Conservation (phyloP, 2,888 invertebrate genomes). For the Spodoptera exigua region DNA sequence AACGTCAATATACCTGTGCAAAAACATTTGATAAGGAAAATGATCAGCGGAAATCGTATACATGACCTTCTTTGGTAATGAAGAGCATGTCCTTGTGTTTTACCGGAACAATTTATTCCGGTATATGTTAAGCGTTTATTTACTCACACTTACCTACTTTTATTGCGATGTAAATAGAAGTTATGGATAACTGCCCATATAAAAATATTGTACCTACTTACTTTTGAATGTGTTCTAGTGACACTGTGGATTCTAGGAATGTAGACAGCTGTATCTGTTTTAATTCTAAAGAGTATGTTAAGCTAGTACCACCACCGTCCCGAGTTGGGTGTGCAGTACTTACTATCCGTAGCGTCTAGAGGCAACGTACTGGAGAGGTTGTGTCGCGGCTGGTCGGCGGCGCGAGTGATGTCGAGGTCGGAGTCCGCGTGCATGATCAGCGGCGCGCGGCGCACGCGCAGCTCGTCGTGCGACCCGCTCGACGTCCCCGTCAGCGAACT, state of each 20-base stretch:
- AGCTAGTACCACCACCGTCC: slow-evolving; percentile 35
- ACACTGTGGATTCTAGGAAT: too few species aligned
- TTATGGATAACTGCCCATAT: neutral
- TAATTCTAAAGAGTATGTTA: neutral
- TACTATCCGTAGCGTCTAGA: slow-evolving; percentile 27
- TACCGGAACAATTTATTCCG: slow-evolving; percentile 1
- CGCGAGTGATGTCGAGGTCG: slow-evolving; percentile 90
- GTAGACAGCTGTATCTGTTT: neutral
- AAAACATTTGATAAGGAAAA: slow-evolving; percentile 32
- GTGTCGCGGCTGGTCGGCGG: slow-evolving; percentile 40
- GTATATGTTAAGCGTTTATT: slow-evolving; percentile 1
- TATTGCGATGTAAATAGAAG: neutral
- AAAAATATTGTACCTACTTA: slow-evolving; percentile 1
- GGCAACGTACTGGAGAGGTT: slow-evolving; percentile 75
- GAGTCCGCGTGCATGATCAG: slow-evolving; percentile 92
- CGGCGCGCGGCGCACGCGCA: slow-evolving; percentile 77
- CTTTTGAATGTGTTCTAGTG: neutral
- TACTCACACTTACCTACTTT: too few species aligned
- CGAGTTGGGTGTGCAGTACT: slow-evolving; percentile 32
- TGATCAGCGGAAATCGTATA: slow-evolving; percentile 18
- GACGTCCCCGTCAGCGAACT: slow-evolving; percentile 81
- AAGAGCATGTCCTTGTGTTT: slow-evolving; percentile 19
- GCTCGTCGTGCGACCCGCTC: slow-evolving; percentile 80
- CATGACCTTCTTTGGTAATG: slow-evolving; percentile 7
- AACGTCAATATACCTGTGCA: slow-evolving; percentile 75